Evolutionary conservation across 1,140 invertebrate species (phyloP).

Genomic region (Drepana arcuata): DNA sequence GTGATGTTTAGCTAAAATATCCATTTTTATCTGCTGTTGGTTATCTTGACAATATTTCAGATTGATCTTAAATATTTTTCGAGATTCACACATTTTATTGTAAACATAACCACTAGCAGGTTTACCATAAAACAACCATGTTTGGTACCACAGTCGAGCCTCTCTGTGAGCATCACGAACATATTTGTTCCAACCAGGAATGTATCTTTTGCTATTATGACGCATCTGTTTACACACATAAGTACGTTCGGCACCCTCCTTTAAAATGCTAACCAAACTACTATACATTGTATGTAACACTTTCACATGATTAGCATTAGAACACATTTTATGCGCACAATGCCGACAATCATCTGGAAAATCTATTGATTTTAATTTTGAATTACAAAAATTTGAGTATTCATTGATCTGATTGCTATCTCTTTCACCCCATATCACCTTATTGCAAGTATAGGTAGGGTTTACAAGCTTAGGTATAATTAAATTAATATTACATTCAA

Average conservation of each 20-base stretch:
- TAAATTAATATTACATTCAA: conserved; percentile 14
- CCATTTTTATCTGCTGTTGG: too few species aligned
- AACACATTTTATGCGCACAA: neutral
- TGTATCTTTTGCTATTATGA: neutral
- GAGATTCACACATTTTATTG: too few species aligned
- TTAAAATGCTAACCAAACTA: neutral
- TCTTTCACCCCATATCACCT: conserved; percentile 2
- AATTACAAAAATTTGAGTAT: conserved; percentile 2
- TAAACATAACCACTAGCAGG: too few species aligned
- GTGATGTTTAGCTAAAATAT: too few species aligned
- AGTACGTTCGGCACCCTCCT: neutral
- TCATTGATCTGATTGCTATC: neutral
- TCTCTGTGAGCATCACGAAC: neutral
- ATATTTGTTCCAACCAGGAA: neutral
- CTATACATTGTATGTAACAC: neutral
- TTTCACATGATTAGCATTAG: neutral
- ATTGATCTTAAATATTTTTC: too few species aligned
- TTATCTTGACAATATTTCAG: too few species aligned
- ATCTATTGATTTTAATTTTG: conserved; percentile 1
- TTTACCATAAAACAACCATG: too few species aligned
- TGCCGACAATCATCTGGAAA: neutral
- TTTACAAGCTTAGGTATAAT: conserved; percentile 5
- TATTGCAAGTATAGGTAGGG: neutral
- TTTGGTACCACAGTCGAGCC: too few species aligned
- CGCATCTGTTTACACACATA: neutral